Base-by-base conservation (phyloP, 2,797 vertebrate species). In the Diplodus puntazzo region DNA sequence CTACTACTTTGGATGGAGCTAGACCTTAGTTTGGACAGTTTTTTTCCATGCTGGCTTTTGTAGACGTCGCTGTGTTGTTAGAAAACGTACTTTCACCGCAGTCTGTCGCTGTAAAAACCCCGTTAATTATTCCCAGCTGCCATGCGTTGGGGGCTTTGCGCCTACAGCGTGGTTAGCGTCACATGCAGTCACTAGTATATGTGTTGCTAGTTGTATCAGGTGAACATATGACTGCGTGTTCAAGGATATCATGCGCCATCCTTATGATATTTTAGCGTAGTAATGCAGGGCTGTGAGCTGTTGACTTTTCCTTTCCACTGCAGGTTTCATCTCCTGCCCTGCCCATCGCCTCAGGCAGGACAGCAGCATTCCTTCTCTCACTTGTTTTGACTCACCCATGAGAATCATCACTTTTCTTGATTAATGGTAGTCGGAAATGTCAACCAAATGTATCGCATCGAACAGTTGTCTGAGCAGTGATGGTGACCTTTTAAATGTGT, bases 301-400 rank as follows among this genome's bases (percentile, higher is more conserved):
- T 17, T 63, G 20, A 83, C 74, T 85, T 83, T 88, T 57, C 75
- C 79, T 89, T 81, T 77, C 23, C 54, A 27, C 4, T 23, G 43
- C 46, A 79, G 69, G 62, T 66, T 69, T 65, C 9, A 49, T 55
- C 48, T 34, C 30, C 77, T 58, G 89, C 87, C 93, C 87, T 88
- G 90, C 94, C 93, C 91, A 92, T 88, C 77, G 91, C 94, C 90
- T 55, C 34, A 0, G 89, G 94, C 88, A 62, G 59, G 54, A 66
- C 48, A 50, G 45, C 74, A 63, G 74, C 93, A 93, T 93, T 93
- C 92, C 88, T 84, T 49, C 55, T 23, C 17, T 72, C 59, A 11
- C 57, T 74, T 83, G 79, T 88, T 88, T 80, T 68, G 80, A 76
- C 78, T 70, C 72, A 79, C 68, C 55, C 70, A 69, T 34, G 13